phyloP scores from a whole-genome alignment of 2,888 invertebrate species.

The Arctia plantaginis region DNA sequence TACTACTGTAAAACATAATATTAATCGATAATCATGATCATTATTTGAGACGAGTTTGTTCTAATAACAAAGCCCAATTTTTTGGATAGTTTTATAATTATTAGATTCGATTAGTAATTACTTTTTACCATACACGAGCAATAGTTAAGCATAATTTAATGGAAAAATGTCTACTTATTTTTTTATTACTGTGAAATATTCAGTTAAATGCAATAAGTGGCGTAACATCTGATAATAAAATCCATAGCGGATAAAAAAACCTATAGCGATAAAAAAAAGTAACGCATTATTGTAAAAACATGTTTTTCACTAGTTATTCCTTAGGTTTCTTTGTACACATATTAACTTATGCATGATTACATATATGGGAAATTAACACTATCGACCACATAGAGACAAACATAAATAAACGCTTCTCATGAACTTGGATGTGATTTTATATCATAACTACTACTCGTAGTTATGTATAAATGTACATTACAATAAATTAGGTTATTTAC shows the following conservation, averaged over 20 bases:
- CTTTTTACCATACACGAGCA: not conserved
- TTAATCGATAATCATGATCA: not conserved
- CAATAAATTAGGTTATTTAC: not conserved
- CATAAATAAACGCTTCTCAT: not conserved
- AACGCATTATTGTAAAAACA: not conserved
- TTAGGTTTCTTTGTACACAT: not conserved
- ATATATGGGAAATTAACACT: not conserved
- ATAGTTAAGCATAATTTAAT: not conserved
- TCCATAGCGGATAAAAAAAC: not conserved
- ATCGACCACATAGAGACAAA: not conserved
- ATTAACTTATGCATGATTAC: not conserved
- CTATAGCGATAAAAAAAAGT: not conserved
- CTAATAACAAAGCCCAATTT: no score
- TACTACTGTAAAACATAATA: not conserved
- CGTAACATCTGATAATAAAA: not conserved
- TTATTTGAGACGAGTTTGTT: not conserved
- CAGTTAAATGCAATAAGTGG: not conserved
- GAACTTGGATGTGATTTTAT: not conserved
- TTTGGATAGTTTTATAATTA: no score
- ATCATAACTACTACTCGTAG: not conserved
- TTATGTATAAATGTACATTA: not conserved
- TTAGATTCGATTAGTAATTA: not conserved
- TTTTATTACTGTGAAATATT: not conserved
- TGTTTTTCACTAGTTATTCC: not conserved
- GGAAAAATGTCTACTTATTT: not conserved